Evolutionary conservation across 2,797 vertebrate genomes (phyloP), one percentile per base, ranked within the genome.

Genomic region (Triplophysa yarkandensis): DNA sequence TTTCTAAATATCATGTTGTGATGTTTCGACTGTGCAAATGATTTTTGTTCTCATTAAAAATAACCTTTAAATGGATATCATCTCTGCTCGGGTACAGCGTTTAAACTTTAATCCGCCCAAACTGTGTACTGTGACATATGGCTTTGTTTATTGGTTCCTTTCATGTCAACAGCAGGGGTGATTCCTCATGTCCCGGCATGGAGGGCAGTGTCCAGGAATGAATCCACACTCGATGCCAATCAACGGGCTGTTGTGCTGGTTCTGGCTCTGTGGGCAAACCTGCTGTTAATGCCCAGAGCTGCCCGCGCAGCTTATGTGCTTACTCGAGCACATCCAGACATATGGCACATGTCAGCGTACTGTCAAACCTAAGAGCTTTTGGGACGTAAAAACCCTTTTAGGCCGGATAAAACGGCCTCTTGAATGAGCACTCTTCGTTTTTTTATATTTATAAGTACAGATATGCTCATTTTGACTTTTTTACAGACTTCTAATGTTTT

Each of bases 61-160:
- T 6, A 13, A 36, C 8, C n/a, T 60, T 58, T 60, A 4, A 58
- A 8, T 16, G 32, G 25, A 30, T 16, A 44, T 44, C n/a, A 17
- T 30, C 39, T 58, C n/a, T 23, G 6, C 14, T 44, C 2, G 3
- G 61, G 43, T 36, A 21, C 8, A 0, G 39, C 48, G 43, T 64
- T 54, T 75, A 41, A 79, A 71, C 60, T 25, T 67, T 28, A 68
- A 46, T 25, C 27, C 65, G 60, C 19, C 46, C 21, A 62, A 48
- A 64, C 52, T 32, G 41, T 60, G 39, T 36, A n/a, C 1, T 55
- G 55, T 76, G 82, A 80, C 85, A 87, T 83, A 80, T 83, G 85
- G 85, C 83, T 85, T 87, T 87, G 85, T 89, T 87, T 80, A 78
- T 73, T 50, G 36, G 64, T 68, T 67, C 68, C 83, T 89, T 85